A percentile compares a stretch with the other conserved stretches of the same genome.
phyloP scores from a whole-genome alignment of 2,888 invertebrate genomes.

The Conus canariensis region DNA sequence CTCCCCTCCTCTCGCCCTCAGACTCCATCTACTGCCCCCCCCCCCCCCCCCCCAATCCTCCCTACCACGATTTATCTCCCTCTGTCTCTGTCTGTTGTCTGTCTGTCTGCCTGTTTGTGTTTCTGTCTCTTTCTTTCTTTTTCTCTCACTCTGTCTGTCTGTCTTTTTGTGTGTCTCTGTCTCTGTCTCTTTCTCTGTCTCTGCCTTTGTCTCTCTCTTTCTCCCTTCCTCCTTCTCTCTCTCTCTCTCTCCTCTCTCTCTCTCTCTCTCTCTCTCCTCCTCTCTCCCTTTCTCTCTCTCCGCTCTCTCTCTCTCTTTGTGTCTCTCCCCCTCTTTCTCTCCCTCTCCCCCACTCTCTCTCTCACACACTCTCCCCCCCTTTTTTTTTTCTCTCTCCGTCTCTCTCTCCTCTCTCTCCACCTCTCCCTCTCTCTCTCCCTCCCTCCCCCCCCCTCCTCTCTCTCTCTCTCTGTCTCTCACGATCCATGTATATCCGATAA shows the following conservation, averaged over 20 bases:
- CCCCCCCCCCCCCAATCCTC: no score
- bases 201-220: background rate
- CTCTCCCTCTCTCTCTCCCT: background rate
- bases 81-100: background rate
- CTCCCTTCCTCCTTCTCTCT: background rate
- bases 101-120: no score
- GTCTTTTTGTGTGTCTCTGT: background rate
- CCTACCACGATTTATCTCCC: background rate
- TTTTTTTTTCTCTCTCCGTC: no score
- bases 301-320: no score
- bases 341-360: no score
- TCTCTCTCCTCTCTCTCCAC: background rate
- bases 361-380: no score
- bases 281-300: background rate
- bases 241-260: background rate
- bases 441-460: background rate
- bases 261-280: background rate
- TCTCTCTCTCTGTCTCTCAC: no score
- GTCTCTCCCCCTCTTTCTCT: no score
- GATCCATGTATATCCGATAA: no score
- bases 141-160: background rate
- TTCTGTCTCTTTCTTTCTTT: background rate
- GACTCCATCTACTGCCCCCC: no score
- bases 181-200: background rate
- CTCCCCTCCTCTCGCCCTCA: no score